These are phyloP conservation scores for Synanthedon myopaeformis DNA, from an alignment of 2,888 invertebrate genomes.

Conservation along the genomic window DNA sequence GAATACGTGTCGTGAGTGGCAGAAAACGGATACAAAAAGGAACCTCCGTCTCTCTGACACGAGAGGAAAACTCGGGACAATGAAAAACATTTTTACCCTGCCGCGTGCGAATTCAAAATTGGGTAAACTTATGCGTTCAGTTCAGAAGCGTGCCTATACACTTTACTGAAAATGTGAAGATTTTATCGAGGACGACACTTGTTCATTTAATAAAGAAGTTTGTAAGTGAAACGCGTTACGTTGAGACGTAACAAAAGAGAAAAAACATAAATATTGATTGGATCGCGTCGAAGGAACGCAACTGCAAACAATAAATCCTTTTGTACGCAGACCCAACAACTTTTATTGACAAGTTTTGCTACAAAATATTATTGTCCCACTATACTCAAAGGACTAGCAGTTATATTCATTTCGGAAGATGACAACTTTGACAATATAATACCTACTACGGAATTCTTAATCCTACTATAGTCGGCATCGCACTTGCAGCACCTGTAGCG, in stretches of 20 bases:
- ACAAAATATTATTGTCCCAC: too few relatives aligned
- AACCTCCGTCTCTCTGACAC: conserved; percentile 36
- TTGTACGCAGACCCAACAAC: not conserved
- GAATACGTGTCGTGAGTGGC: conserved; percentile 20
- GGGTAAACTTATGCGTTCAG: conserved; percentile 21
- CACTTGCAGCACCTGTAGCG: too few relatives aligned
- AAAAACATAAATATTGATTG: conserved; percentile 5
- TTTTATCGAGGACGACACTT: conserved; percentile 28
- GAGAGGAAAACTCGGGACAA: conserved; percentile 39
- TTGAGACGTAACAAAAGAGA: not conserved
- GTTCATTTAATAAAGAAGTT: conserved; percentile 36
- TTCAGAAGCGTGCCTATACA: conserved; percentile 5
- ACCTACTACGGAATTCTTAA: too few relatives aligned
- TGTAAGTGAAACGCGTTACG: conserved; percentile 6
- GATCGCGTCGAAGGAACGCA: not conserved
- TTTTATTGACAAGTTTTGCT: not conserved
- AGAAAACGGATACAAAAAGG: conserved; percentile 32
- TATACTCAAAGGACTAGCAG: too few relatives aligned
- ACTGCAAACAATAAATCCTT: not conserved
- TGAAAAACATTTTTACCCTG: conserved; percentile 54
- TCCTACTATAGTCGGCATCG: too few relatives aligned
- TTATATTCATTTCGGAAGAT: too few relatives aligned
- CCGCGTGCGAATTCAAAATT: conserved; percentile 51
- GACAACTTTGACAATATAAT: too few relatives aligned
- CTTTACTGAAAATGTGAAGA: conserved; percentile 27